These are phyloP conservation scores for Ptyas mucosa DNA, from an alignment of 2,113 vertebrate species.

Conservation along the genomic window DNA sequence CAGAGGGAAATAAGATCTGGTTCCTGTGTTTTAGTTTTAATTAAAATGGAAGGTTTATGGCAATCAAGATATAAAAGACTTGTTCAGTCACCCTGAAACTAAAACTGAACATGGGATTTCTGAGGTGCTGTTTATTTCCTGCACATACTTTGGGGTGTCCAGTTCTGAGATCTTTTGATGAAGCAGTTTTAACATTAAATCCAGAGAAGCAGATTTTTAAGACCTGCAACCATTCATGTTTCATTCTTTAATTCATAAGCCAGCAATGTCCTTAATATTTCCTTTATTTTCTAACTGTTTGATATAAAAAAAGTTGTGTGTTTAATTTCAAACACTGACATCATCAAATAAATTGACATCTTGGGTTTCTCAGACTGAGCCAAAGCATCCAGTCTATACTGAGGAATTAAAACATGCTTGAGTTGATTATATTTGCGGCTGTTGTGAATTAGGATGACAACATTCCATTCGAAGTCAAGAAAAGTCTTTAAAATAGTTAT, in stretches of 20 bases:
- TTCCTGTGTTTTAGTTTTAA: not conserved
- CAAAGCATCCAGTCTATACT: not conserved
- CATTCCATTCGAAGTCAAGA: not conserved
- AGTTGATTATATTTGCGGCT: not conserved
- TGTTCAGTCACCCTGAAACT: not conserved
- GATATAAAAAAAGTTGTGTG: not conserved
- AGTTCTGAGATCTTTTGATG: not conserved
- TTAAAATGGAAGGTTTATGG: not conserved
- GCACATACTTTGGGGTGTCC: not conserved
- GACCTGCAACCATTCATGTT: not conserved
- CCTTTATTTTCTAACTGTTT: not conserved
- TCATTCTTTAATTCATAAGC: not conserved
- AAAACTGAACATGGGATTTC: not conserved
- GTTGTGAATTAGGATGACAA: not conserved
- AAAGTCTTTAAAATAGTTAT: not conserved
- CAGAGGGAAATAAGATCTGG: not conserved
- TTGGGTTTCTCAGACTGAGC: not conserved
- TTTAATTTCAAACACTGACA: not conserved
- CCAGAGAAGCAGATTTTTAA: not conserved
- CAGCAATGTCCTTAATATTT: not conserved
- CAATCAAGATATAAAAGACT: not conserved
- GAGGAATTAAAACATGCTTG: not conserved
- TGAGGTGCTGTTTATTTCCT: not conserved
- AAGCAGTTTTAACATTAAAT: not conserved
- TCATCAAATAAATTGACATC: not conserved